These are phyloP conservation scores for Drosophila pectinifera DNA, from an alignment of 1,140 invertebrate species.

Conservation along the genomic window DNA sequence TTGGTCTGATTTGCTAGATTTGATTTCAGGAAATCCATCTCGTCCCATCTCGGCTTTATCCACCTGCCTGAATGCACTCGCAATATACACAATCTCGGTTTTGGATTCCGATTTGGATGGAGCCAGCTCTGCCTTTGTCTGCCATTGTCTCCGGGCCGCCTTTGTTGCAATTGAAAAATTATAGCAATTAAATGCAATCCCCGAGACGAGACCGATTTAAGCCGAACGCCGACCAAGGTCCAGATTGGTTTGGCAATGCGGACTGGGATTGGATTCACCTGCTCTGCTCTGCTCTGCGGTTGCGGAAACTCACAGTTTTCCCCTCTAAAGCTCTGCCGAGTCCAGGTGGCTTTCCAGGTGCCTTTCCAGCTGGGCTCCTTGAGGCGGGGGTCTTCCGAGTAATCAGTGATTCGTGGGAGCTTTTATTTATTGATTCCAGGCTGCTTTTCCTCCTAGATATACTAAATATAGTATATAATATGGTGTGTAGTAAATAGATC, in stretches of 20 bases:
- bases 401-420: too few species aligned
- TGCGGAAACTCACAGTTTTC: slow-evolving; percentile 8
- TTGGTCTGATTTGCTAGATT: slow-evolving; percentile 84
- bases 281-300: slow-evolving; percentile 2
- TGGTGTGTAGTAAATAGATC: too few species aligned
- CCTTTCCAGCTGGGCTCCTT: background rate
- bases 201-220: slow-evolving; percentile 16
- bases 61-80: slow-evolving; percentile 63
- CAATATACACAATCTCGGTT: slow-evolving; percentile 50
- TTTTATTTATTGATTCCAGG: background rate
- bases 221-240: slow-evolving; percentile 41
- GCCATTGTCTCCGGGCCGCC: slow-evolving; percentile 53
- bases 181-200: slow-evolving; percentile 72
- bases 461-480: too few species aligned
- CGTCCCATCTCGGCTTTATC: slow-evolving; percentile 8
- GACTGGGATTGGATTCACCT: slow-evolving; percentile 23
- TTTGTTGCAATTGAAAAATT: slow-evolving; percentile 79
- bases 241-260: slow-evolving; percentile 42
- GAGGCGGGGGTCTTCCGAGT: too few species aligned
- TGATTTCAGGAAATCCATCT: slow-evolving; percentile 79
- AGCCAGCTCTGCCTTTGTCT: slow-evolving; percentile 51
- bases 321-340: background rate
- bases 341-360: background rate
- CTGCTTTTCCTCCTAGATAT: too few species aligned
- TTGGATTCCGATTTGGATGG: slow-evolving; percentile 51